phyloP scores from a whole-genome alignment of 2,113 vertebrate species.

The Ctenomys sociabilis region DNA sequence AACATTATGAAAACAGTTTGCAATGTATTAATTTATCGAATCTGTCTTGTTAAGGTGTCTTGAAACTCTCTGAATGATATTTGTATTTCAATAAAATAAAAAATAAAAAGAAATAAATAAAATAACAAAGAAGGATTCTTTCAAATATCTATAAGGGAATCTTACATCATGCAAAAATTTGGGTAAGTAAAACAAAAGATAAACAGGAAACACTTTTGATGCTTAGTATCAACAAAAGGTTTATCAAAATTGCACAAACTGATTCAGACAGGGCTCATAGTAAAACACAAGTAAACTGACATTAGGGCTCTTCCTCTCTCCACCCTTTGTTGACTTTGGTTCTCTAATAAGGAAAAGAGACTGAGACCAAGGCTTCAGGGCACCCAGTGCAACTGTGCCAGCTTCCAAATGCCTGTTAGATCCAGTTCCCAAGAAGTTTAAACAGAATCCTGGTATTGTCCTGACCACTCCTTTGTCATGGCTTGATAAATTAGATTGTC shows the following conservation, averaged over 20 bases:
- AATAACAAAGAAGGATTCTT: slow-evolving; percentile 19
- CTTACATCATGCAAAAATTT: background rate
- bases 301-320: background rate
- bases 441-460: slow-evolving; percentile 44
- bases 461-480: slow-evolving; percentile 45
- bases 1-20: too few species aligned
- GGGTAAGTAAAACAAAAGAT: slow-evolving; percentile 37
- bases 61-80: too few species aligned
- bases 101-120: too few species aligned
- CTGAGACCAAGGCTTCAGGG: background rate
- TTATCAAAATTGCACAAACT: slow-evolving; percentile 21
- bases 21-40: too few species aligned
- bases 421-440: slow-evolving; percentile 42
- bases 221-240: slow-evolving; percentile 41
- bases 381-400: background rate
- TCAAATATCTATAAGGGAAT: slow-evolving; percentile 13
- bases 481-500: slow-evolving; percentile 42
- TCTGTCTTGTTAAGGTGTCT: too few species aligned
- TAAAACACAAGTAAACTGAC: slow-evolving; percentile 2
- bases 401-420: slow-evolving; percentile 50
- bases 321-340: slow-evolving; percentile 41
- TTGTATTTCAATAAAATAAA: too few species aligned
- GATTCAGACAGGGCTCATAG: background rate
- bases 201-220: background rate
- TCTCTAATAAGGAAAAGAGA: slow-evolving; percentile 47